phyloP scores from a whole-genome alignment of 2,888 invertebrate genomes.

The Dolomedes plantarius region DNA sequence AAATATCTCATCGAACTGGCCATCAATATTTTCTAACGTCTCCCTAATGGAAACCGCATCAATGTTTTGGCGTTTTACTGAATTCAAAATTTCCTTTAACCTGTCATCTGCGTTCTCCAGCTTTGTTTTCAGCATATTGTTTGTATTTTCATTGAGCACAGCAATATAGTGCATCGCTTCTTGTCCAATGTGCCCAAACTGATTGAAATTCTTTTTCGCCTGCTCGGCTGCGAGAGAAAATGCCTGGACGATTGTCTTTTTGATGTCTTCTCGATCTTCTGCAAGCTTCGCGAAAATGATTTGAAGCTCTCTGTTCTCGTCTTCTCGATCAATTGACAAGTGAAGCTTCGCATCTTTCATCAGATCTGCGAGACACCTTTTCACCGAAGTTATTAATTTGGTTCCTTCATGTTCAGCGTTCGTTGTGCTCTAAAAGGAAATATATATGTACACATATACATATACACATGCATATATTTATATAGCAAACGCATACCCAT shows the following conservation, averaged over 20 bases:
- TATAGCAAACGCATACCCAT: too few relatives aligned
- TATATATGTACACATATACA: too few relatives aligned
- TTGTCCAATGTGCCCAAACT: constrained; percentile 20
- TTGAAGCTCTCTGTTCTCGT: constrained; percentile 17
- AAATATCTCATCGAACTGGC: constrained; percentile 40
- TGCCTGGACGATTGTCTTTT: constrained; percentile 19
- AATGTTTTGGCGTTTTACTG: not conserved
- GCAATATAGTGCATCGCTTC: constrained; percentile 32
- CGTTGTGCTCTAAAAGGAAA: too few relatives aligned
- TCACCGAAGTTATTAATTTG: not conserved
- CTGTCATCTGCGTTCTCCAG: constrained; percentile 22
- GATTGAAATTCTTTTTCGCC: constrained; percentile 12
- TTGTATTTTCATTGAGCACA: constrained; percentile 20
- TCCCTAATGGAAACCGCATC: constrained; percentile 16
- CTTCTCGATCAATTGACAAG: not conserved
- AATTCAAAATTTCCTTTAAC: not conserved
- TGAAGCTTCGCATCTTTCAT: not conserved
- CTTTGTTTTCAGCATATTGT: not conserved
- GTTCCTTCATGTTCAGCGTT: not conserved
- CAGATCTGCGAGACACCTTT: not conserved
- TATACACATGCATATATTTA: too few relatives aligned
- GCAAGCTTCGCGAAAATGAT: constrained; percentile 12
- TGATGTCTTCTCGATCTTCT: constrained; percentile 46
- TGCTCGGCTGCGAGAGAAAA: constrained; percentile 15
- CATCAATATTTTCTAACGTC: constrained; percentile 44